Evolutionary conservation across 2,113 vertebrate species (phyloP).

Genomic region (Rattus norvegicus): GRCr8 NC_086039.1:32357001-32357500

Average conservation of each 20-base stretch:
- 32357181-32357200: background rate
- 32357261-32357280: background rate
- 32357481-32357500: slow-evolving; percentile 3
- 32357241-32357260: background rate
- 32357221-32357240: background rate
- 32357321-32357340: background rate
- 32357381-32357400: background rate
- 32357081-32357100: background rate
- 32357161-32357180: slow-evolving; percentile 32
- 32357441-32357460: background rate
- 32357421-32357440: background rate
- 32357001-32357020: background rate
- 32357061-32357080: background rate
- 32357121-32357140: background rate
- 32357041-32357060: too few relatives aligned
- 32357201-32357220: background rate
- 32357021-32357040: background rate
- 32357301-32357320: background rate
- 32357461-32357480: background rate
- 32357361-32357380: background rate
- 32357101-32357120: background rate
- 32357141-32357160: background rate
- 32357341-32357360: background rate
- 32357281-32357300: background rate
- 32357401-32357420: background rate